Evolutionary conservation across 2,797 vertebrate genomes (phyloP), one percentile per base, ranked within the genome.

Genomic region (Danio aesculapii): DNA sequence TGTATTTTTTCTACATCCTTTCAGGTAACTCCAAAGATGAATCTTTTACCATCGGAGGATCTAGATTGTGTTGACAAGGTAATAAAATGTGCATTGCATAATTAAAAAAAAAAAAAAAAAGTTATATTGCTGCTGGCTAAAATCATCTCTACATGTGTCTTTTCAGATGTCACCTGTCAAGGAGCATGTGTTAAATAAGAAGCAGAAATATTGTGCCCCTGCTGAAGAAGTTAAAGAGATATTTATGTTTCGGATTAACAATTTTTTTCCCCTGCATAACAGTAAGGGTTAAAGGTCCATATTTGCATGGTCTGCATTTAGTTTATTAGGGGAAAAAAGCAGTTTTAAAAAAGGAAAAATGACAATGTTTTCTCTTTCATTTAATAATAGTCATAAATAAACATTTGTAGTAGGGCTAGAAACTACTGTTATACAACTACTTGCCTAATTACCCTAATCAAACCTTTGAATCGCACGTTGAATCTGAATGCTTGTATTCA

Each of bases 111-210:
- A 67, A 13, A 30, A 30, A 30, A 30, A 30, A 30, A 1, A 30
- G 3, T 6, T 21, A 67, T 44, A 12, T 47, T 46, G 43, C 1
- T 63, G 2, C 39, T 6, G 61, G 41, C 41, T 8, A 41, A 39
- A 10, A 57, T 30, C 61, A 16, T 43, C 21, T 62, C 59, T 12
- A 61, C 10, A 39, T 61, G 30, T 46, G 8, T 66, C 16, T 66
- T 66, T 66, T 66, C 63, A 66, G 63, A 44, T 66, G 14, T 44
- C 63, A 66, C 14, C 43, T n/a, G 43, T 66, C 41, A 8, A 66
- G 17, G 16, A 66, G 14, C 41, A 43, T 9, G 6, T 46, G 6
- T 46, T 46, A 4, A 46, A 17, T n/a, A 8, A 44, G 43, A 16
- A 64, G 41, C 63, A 17, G 16, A 44, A 41, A 8, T 44, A n/a